These are phyloP conservation scores for Melinaea marsaeus DNA, from an alignment of 2,888 invertebrate species.

Conservation along the genomic window DNA sequence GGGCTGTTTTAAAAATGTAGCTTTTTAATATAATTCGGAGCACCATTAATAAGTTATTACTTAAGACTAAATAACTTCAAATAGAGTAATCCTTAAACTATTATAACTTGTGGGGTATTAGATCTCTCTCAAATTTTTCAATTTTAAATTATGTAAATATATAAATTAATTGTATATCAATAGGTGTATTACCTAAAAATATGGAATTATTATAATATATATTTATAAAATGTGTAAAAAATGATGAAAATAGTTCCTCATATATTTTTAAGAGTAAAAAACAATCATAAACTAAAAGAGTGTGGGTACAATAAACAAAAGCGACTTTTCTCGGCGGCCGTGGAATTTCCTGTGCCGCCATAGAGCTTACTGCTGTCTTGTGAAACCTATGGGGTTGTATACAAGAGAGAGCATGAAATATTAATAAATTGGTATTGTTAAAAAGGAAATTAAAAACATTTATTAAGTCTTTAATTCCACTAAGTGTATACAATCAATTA, in stretches of 20 bases:
- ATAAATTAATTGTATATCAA: too few species aligned
- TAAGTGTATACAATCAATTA: too few species aligned
- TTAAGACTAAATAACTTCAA: too few species aligned
- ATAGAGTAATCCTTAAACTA: too few species aligned
- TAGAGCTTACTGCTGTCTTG: slow-evolving; percentile 66
- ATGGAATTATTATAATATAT: too few species aligned
- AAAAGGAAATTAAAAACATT: too few species aligned
- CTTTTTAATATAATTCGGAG: slow-evolving; percentile 16
- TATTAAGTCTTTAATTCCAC: too few species aligned
- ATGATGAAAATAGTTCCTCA: background rate
- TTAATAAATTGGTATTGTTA: too few species aligned
- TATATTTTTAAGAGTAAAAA: background rate
- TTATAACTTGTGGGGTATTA: too few species aligned
- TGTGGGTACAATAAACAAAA: slow-evolving; percentile 53
- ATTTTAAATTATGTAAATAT: too few species aligned
- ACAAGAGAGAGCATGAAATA: slow-evolving; percentile 19
- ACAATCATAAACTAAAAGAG: slow-evolving; percentile 18
- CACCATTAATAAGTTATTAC: background rate
- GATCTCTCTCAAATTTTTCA: too few species aligned
- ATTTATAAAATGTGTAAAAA: background rate
- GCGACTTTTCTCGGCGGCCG: slow-evolving; percentile 47
- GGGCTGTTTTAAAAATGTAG: slow-evolving; percentile 32
- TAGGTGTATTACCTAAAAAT: too few species aligned
- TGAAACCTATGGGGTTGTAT: slow-evolving; percentile 34
- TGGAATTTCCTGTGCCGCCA: slow-evolving; percentile 66